Evolutionary conservation across 1,140 invertebrate genomes (phyloP), one percentile per base, ranked within the genome.

Genomic region (Trachymyrmex cornetzi): DNA sequence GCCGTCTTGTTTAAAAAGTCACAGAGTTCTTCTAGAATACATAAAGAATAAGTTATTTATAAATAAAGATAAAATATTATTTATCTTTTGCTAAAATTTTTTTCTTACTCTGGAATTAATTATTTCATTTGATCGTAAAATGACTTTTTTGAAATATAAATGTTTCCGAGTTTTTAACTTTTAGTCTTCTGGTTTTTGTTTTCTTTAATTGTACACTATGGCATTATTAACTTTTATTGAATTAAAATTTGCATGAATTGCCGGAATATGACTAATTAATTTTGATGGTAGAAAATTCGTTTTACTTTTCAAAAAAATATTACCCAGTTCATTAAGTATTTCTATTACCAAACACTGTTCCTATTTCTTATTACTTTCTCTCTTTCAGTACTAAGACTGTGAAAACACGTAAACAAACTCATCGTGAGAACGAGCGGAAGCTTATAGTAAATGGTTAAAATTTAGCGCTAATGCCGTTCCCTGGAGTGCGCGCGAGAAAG

Each of bases 361-460:
- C 6, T 48, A 34, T 55, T 80, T 4, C 44, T 82, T 71, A 72
- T 72, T 74, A 59, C 34, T 30, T 74, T 34, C 3, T 4, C 19
- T 16, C 19, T 74, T 81, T 71, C 2, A 16, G n/a, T 24, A 16
- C n/a, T 6, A 11, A 81, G 11, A 30, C 44, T 11, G 34, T 27
- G 34, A 72, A 44, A 57, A 81, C 67, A 55, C 34, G 50, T 55
- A 81, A 86, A 85, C 82, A 84, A 30, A 71, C 55, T 80, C 44
- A 59, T 74, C 38, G 55, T 19, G 24, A 59, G 53, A 84, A 50
- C 38, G 63, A 84, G 22, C 66, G 64, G 50, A 27, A 86, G 74
- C 85, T 44, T 27, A n/a, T 72, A 14, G 24, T 63, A 75, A 75
- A 84, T 63, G 69, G 55, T 85, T 71, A 86, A 85, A 87, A 85